Conservation (phyloP, 2,888 invertebrate genomes). For the Platycheirus albimanus region DNA sequence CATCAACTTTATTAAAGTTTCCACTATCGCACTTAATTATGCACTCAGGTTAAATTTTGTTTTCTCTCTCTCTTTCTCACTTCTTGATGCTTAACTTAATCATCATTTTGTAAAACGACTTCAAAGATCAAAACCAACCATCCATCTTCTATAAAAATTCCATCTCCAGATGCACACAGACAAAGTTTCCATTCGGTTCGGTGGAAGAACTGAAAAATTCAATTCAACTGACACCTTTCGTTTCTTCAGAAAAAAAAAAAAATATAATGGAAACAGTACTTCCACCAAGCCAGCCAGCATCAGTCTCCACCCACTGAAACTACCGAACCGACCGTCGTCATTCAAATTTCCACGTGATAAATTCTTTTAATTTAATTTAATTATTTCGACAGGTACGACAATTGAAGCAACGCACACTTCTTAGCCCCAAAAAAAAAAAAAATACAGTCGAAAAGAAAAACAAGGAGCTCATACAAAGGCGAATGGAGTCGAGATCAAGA, state of each 20-base stretch:
- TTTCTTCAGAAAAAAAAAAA: background rate
- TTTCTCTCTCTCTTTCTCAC: background rate
- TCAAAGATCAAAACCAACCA: conserved; percentile 19
- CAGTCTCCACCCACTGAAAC: background rate
- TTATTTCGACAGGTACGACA: conserved; percentile 68
- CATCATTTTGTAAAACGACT: conserved; percentile 48
- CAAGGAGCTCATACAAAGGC: background rate
- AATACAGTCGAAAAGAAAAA: background rate
- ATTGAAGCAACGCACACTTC: conserved; percentile 24
- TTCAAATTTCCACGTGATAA: conserved; percentile 62
- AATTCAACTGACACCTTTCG: conserved; percentile 49
- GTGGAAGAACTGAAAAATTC: conserved; percentile 40
- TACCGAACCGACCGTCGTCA: no score
- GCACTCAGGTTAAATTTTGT: background rate
- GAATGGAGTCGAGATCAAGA: background rate
- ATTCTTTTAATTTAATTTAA: conserved; percentile 72
- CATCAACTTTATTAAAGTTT: conserved; percentile 9
- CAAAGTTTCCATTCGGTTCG: conserved; percentile 38
- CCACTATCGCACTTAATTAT: conserved; percentile 49
- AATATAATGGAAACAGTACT: conserved; percentile 11
- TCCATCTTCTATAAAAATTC: conserved; percentile 9
- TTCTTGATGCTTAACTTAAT: conserved; percentile 1
- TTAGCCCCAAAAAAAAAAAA: background rate
- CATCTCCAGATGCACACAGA: conserved; percentile 20
- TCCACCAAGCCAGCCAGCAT: background rate